These are phyloP conservation scores for Eleutherodactylus coqui DNA, from an alignment of 2,797 vertebrate genomes.

Conservation along the genomic window DNA sequence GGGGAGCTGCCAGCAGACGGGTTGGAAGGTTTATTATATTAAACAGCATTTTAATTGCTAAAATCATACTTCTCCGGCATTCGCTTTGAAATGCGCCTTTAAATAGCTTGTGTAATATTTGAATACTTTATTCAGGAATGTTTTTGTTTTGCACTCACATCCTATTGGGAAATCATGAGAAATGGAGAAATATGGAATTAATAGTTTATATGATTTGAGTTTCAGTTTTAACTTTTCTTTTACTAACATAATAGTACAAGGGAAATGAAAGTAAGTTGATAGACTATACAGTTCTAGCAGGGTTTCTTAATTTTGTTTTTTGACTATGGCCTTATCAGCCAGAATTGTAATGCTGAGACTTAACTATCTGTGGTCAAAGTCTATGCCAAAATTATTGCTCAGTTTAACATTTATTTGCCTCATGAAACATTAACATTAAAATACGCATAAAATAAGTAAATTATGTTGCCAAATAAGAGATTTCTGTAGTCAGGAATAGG, in stretches of 20 bases:
- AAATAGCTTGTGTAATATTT: slow-evolving; percentile 8
- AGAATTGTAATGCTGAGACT: too few relatives aligned
- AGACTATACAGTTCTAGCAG: neutral
- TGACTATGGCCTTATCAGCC: too few relatives aligned
- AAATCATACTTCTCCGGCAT: neutral
- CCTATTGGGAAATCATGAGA: neutral
- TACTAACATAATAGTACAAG: neutral
- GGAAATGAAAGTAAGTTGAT: neutral
- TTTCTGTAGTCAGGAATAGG: too few relatives aligned
- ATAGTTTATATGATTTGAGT: neutral
- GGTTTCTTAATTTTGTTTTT: too few relatives aligned
- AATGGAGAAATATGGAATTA: neutral
- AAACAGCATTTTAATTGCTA: slow-evolving; percentile 27
- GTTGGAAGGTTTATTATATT: slow-evolving; percentile 23
- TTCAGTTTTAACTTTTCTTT: neutral
- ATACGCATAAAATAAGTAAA: too few relatives aligned
- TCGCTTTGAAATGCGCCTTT: neutral
- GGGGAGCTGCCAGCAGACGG: slow-evolving; percentile 3
- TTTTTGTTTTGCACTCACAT: slow-evolving; percentile 21
- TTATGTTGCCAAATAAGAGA: too few relatives aligned
- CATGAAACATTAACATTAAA: too few relatives aligned
- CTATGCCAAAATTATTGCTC: too few relatives aligned
- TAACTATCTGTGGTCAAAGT: too few relatives aligned
- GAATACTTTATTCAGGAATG: slow-evolving; percentile 7
- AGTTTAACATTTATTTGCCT: too few relatives aligned